phyloP scores from a whole-genome alignment of 1,140 invertebrate genomes.

The Aethina tumida region DNA sequence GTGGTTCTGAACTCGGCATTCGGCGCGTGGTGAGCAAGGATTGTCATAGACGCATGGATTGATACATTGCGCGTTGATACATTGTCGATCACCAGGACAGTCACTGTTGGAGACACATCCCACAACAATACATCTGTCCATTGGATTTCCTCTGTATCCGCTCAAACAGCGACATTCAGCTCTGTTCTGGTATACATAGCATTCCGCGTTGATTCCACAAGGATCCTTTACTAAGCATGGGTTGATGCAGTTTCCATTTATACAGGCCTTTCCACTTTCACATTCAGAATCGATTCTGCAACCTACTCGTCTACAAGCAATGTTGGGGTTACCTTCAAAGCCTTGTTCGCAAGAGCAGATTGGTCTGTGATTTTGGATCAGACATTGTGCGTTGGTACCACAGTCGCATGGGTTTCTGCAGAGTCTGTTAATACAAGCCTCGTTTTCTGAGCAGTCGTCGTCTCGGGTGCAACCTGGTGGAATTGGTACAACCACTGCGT shows the following conservation, averaged over 20 bases:
- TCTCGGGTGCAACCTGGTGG: conserved; percentile 66
- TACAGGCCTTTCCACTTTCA: conserved; percentile 64
- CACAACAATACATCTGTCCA: conserved; percentile 62
- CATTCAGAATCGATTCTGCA: conserved; percentile 73
- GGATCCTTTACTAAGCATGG: conserved; percentile 67
- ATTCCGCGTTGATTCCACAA: conserved; percentile 79
- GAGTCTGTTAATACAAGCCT: conserved; percentile 75
- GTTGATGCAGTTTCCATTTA: conserved; percentile 75
- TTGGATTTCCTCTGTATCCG: conserved; percentile 73
- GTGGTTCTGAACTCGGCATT: conserved; percentile 74
- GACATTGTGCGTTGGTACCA: conserved; percentile 73
- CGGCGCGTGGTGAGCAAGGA: conserved; percentile 64
- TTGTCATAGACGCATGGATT: conserved; percentile 73
- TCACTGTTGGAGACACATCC: conserved; percentile 85
- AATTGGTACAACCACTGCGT: conserved; percentile 54
- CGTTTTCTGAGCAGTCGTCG: conserved; percentile 62
- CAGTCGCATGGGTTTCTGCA: conserved; percentile 83
- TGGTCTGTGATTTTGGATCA: conserved; percentile 71
- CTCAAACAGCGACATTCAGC: conserved; percentile 69
- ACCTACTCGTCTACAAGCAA: conserved; percentile 64
- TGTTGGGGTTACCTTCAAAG: conserved; percentile 76
- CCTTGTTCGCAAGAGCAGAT: conserved; percentile 75
- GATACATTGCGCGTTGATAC: conserved; percentile 76
- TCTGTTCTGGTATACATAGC: conserved; percentile 61
- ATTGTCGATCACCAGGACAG: conserved; percentile 74